phyloP scores from a whole-genome alignment of 1,140 invertebrate genomes.

The Proales similis region DNA sequence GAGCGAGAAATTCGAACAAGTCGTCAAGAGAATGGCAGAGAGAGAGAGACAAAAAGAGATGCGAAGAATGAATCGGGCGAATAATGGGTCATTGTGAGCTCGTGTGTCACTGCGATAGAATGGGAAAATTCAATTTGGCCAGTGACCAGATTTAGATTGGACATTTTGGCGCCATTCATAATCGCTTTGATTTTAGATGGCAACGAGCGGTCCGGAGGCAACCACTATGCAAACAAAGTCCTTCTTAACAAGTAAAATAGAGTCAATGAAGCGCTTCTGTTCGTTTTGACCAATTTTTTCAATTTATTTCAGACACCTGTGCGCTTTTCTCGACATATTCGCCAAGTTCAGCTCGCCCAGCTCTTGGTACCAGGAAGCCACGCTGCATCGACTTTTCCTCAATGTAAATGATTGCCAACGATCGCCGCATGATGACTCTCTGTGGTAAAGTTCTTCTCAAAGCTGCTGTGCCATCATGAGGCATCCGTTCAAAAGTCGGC shows the following conservation, averaged over 20 bases:
- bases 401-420: slow-evolving; percentile 45
- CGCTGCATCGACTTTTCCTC: slow-evolving; percentile 66
- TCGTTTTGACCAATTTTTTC: not conserved
- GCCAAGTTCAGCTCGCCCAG: slow-evolving; percentile 71
- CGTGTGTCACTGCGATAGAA: too few species aligned
- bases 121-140: too few species aligned
- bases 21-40: too few species aligned
- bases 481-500: slow-evolving; percentile 71
- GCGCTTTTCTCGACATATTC: slow-evolving; percentile 67
- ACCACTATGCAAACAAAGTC: slow-evolving; percentile 29
- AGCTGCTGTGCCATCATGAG: slow-evolving; percentile 71
- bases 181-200: too few species aligned
- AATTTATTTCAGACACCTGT: slow-evolving; percentile 56
- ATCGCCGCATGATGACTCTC: too few species aligned
- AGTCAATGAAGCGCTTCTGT: not conserved
- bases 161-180: too few species aligned
- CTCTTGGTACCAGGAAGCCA: slow-evolving; percentile 65
- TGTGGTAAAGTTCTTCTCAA: slow-evolving; percentile 46
- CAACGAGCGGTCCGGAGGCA: too few species aligned
- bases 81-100: too few species aligned
- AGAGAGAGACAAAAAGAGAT: too few species aligned
- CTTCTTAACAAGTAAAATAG: slow-evolving; percentile 18
- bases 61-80: too few species aligned
- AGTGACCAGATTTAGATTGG: too few species aligned
- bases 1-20: too few species aligned